Conservation (phyloP, 2,797 vertebrate species). For the Vespertilio murinus region DNA sequence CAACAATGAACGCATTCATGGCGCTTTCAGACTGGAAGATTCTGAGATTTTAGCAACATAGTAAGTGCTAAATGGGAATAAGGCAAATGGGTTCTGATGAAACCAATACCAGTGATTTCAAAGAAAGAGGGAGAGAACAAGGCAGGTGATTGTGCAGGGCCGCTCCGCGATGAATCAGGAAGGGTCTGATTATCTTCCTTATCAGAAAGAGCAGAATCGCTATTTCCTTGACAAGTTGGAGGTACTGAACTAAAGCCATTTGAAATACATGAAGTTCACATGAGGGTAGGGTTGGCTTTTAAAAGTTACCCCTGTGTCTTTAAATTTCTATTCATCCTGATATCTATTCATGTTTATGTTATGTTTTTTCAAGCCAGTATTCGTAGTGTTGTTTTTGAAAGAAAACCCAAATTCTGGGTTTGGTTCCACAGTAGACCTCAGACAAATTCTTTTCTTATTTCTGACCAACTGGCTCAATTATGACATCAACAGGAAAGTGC, state of each 20-base stretch:
- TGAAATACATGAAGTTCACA: neutral
- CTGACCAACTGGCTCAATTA: neutral
- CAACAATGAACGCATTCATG: constrained; percentile 67
- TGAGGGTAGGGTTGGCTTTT: neutral
- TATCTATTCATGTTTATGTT: neutral
- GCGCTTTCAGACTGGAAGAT: constrained; percentile 20
- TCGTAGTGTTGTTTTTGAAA: neutral
- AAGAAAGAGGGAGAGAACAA: neutral
- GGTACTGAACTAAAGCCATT: neutral
- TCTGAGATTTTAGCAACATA: constrained; percentile 48
- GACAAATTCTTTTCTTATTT: constrained; percentile 37
- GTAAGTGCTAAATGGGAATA: constrained; percentile 58
- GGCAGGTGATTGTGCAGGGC: neutral
- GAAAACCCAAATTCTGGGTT: constrained; percentile 20
- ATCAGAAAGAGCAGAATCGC: neutral
- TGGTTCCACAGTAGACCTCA: neutral
- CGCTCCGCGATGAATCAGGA: neutral
- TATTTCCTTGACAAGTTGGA: neutral
- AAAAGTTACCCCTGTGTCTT: neutral
- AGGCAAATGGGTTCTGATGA: constrained; percentile 25
- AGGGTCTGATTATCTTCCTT: neutral
- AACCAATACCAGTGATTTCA: constrained; percentile 24
- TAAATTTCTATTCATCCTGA: neutral
- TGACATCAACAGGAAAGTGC: constrained; percentile 42
- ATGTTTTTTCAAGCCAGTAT: neutral